A percentile compares a stretch with the other conserved stretches of the same genome.
Conservation (phyloP, 1,140 invertebrate genomes). For the Halesus radiatus region DNA sequence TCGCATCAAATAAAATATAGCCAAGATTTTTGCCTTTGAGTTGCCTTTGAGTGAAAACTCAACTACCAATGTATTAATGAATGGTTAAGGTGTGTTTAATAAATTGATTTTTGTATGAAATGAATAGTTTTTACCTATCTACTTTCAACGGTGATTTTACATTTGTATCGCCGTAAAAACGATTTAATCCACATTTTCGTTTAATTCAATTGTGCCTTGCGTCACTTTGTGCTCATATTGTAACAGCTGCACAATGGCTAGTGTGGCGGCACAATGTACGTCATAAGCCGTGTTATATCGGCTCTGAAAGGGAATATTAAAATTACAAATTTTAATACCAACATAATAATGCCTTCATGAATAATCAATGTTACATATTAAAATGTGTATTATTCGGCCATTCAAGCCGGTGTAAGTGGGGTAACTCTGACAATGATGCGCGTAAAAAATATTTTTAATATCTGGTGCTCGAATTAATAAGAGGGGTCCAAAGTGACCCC, state of each 20-base stretch:
- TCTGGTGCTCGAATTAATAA: constrained; percentile 42
- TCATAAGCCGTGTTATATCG: constrained; percentile 37
- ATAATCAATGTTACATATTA: constrained; percentile 57
- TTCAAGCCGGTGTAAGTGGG: constrained; percentile 49
- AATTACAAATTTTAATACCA: constrained; percentile 57
- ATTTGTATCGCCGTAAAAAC: constrained; percentile 2
- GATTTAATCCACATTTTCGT: constrained; percentile 32
- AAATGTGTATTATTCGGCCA: constrained; percentile 51
- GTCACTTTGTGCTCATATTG: constrained; percentile 23
- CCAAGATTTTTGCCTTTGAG: too few species aligned
- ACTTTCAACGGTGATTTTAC: constrained; percentile 1
- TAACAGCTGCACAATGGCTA: constrained; percentile 31
- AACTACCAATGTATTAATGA: too few species aligned
- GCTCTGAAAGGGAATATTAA: constrained; percentile 50
- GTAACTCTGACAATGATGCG: constrained; percentile 45
- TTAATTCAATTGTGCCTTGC: constrained; percentile 32
- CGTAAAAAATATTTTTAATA: constrained; percentile 55
- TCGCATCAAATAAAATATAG: too few species aligned
- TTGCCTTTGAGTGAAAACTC: too few species aligned
- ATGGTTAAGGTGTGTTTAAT: too few species aligned
- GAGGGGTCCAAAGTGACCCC: constrained; percentile 16
- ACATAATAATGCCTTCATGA: constrained; percentile 56
- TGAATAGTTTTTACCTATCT: too few species aligned
- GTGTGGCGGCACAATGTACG: constrained; percentile 32
- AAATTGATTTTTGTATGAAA: too few species aligned